A percentile compares a stretch with the other conserved stretches of the same genome.
Evolutionary conservation across 2,888 invertebrate genomes (phyloP).

Genomic region (Cerastis rubricosa): DNA sequence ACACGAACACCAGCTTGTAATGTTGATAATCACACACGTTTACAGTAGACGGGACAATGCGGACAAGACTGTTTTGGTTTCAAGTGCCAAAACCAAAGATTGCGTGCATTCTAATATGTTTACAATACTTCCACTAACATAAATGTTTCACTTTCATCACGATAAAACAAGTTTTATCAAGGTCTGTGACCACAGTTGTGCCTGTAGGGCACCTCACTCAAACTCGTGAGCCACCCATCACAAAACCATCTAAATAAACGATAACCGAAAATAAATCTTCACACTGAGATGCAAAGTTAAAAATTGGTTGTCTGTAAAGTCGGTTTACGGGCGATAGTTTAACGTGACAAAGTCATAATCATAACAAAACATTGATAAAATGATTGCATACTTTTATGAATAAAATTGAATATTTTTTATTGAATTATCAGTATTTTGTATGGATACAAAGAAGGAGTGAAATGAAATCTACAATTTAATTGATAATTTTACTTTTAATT

Average conservation of each 20-base stretch:
- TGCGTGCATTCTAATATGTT: neutral
- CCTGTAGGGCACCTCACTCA: neutral
- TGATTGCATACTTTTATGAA: no score
- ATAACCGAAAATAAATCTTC: neutral
- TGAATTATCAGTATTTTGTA: no score
- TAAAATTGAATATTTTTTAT: no score
- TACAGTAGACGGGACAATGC: neutral
- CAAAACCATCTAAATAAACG: neutral
- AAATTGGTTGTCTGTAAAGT: no score
- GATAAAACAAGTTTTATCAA: neutral
- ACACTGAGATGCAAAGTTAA: neutral
- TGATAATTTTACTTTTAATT: no score
- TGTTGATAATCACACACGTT: neutral
- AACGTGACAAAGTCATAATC: no score
- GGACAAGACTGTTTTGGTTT: neutral
- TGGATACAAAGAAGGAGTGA: no score
- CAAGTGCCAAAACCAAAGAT: neutral
- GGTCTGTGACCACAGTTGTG: neutral
- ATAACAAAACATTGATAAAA: no score
- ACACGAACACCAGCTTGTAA: slow-evolving; percentile 7
- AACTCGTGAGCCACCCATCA: neutral
- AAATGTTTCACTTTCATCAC: neutral
- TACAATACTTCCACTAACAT: neutral
- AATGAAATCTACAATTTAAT: no score
- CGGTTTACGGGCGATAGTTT: no score